Base-by-base conservation (phyloP, 2,113 vertebrate genomes). In the Sinocyclocheilus maitianheensis region DNA sequence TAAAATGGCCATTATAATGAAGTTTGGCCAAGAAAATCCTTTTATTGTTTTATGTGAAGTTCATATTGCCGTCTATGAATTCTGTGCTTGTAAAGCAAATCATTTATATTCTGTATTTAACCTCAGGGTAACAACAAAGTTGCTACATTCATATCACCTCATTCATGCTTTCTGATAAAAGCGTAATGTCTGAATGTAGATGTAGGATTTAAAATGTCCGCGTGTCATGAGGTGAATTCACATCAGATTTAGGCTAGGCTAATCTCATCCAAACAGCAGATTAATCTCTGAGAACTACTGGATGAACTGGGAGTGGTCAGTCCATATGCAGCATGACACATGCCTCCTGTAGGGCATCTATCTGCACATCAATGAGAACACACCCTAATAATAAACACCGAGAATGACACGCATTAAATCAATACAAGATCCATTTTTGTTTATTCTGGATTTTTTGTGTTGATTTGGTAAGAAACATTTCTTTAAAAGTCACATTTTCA, bases 241-340 rank as follows among this genome's bases (percentile, higher is more conserved):
- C 81, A 30, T 48, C 46, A 83, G 24, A 67, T 18, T 30, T 48
- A 34, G 30, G 2, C 30, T 34, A 34, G 30, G 2, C 30, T 34
- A 82, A 81, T 81, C 62, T 46, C 62, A 51, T 67, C 40, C 13
- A 81, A 69, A 18, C 37, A 37, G 18, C 63, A 53, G 63, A 83
- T 69, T 34, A 37, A 71, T 53, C 63, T 48, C 30, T 24, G 20
- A 40, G 20, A 43, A 24, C 77, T 80, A 9, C 37, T 81, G 60
- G 60, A 65, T 65, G 34, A 62, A 24, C 22, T 60, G 20, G 55
- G 78, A 81, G 78, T 24, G 60, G 13, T 26, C 13, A 65, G 1
- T 75, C 34, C 37, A 46, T 48, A 48, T 48, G 12, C 46, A 48
- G 43, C 20, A n/a, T 14, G 11, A 62, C 69, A 60, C 51, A 22